Evolutionary conservation across 2,888 invertebrate species (phyloP), one percentile per base, ranked within the genome.

Genomic region (Dorcus hopei): DNA sequence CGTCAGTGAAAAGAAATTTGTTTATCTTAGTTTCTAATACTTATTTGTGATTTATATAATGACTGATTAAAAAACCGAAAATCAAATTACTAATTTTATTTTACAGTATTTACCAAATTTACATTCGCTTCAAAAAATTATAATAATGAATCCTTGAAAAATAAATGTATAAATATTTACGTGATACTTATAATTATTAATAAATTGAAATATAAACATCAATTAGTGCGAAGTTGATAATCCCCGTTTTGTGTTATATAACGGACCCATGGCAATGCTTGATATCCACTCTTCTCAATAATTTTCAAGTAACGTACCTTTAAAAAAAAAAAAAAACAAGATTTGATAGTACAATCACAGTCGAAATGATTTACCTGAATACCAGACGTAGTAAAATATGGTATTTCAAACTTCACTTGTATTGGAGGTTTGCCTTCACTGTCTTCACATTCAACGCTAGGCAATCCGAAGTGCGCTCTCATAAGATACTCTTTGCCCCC

Each of bases 201-300:
- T 41, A 49, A 45, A 49, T 16, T 49, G 23, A 19, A 42, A 39
- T 39, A 43, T 42, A 23, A 38, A 40, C 9, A 38, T 82, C 82
- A 95, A 80, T 93, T 94, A 66, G 95, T 98, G 79, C 98, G 86
- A 65, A 98, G 81, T 76, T 98, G 97, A 77, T 99, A 98, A 79
- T 99, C 98, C 52, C 98, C 98, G 77, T 98, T 98, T 77, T 98
- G 97, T 42, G 98, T 99, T 65, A 99, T 98, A 77, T 98, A 99
- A n/a, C 98, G 84, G 4, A 98, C 98, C 98, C 98, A 98, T 0
- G 98, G 98, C 63, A 99, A 77, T 0, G 98, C 98, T 80, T 98
- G 98, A 78, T 98, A 98, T 0, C 98, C 98, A 78, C 96, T 97
- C 80, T 99, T 98, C 75, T 98, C 98, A 71, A 99, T 98, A 70